Percentiles rank a stretch among this genome's conserved stretches.
Evolutionary conservation across 2,888 invertebrate species (phyloP).

Genomic region (Crocallis elinguaria): DNA sequence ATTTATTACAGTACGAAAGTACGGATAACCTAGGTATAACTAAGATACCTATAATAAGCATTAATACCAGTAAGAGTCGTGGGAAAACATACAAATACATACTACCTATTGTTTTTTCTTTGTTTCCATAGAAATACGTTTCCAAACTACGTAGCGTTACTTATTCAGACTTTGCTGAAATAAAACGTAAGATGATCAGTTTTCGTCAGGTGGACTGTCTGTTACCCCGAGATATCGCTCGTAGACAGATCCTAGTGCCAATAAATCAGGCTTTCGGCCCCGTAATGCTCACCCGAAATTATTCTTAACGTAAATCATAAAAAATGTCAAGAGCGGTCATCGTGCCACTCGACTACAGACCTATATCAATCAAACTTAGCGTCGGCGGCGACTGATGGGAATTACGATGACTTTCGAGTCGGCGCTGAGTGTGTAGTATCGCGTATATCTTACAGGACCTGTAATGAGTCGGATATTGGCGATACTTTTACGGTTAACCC

Average conservation of each 20-base stretch:
- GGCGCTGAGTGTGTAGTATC: not conserved
- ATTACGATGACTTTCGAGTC: not conserved
- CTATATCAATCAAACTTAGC: slow-evolving; percentile 51
- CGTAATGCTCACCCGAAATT: slow-evolving; percentile 39
- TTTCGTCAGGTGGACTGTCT: slow-evolving; percentile 11
- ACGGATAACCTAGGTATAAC: too few species aligned
- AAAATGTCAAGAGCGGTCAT: slow-evolving; percentile 41
- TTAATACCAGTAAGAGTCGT: not conserved
- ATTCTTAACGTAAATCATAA: slow-evolving; percentile 48
- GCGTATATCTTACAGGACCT: not conserved
- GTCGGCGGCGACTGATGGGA: slow-evolving; percentile 14
- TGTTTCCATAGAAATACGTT: too few species aligned
- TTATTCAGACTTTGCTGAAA: not conserved
- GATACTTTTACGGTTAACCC: too few species aligned
- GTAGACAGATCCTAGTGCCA: slow-evolving; percentile 29
- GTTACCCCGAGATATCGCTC: slow-evolving; percentile 24
- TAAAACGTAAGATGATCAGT: not conserved
- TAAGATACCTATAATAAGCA: too few species aligned
- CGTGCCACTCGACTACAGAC: slow-evolving; percentile 33
- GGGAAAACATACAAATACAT: not conserved
- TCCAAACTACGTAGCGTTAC: not conserved
- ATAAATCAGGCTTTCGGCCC: slow-evolving; percentile 43
- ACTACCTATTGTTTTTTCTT: too few species aligned
- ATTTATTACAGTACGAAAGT: too few species aligned
- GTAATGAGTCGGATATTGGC: too few species aligned